Percentiles rank a stretch among this genome's conserved stretches.
These are phyloP conservation scores for Lymantria dispar DNA, from an alignment of 2,888 invertebrate genomes.

Conservation along the genomic window DNA sequence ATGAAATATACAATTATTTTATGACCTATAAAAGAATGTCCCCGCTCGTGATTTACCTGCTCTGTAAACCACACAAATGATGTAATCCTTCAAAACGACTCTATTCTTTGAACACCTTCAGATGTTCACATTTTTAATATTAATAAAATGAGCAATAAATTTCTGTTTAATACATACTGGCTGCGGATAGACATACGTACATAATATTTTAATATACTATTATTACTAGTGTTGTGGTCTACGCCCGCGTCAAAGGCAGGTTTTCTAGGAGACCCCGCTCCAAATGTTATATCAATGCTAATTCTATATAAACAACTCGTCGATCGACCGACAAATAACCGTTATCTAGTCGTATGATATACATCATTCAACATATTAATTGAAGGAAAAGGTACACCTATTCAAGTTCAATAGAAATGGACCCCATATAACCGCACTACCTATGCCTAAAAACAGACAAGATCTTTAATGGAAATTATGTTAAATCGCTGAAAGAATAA, in stretches of 20 bases:
- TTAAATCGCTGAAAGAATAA: background rate
- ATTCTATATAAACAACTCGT: slow-evolving; percentile 18
- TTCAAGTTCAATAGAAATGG: background rate
- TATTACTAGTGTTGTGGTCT: slow-evolving; percentile 42
- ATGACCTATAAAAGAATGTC: too few species aligned
- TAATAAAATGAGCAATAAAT: slow-evolving; percentile 26
- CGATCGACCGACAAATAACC: too few species aligned
- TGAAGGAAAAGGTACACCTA: too few species aligned
- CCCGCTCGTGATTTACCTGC: too few species aligned
- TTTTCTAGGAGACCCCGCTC: slow-evolving; percentile 42
- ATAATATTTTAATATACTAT: slow-evolving; percentile 41
- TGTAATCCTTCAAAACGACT: too few species aligned
- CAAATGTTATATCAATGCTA: slow-evolving; percentile 41
- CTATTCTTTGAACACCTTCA: too few species aligned
- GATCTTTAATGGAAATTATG: background rate
- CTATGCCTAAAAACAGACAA: background rate
- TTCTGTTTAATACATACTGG: slow-evolving; percentile 28
- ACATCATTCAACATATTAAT: too few species aligned
- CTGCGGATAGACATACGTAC: slow-evolving; percentile 49
- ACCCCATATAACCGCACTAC: background rate
- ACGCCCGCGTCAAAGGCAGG: slow-evolving; percentile 53
- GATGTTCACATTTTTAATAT: too few species aligned
- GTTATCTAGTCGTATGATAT: too few species aligned
- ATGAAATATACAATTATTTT: background rate
- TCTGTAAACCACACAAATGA: too few species aligned